These are phyloP conservation scores for Zeugodacus cucurbitae DNA, from an alignment of 1,140 invertebrate genomes.

Conservation along the genomic window DNA sequence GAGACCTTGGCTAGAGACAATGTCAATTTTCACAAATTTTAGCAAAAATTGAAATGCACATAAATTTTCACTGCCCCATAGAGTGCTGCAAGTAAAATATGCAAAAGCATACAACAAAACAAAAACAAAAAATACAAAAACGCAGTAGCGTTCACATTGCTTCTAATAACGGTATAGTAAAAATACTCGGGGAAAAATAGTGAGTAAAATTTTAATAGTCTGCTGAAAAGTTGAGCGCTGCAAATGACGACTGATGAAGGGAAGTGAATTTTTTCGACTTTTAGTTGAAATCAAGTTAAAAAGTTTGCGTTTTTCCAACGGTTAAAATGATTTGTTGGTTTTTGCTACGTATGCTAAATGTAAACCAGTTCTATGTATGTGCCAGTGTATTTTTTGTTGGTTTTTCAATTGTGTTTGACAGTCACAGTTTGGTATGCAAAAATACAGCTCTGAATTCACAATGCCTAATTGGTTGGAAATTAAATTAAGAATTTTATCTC, in stretches of 20 bases:
- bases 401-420: background rate
- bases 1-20: background rate
- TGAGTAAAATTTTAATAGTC: background rate
- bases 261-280: background rate
- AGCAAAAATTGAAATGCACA: background rate
- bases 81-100: constrained; percentile 1
- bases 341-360: background rate
- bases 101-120: background rate
- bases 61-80: background rate
- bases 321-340: background rate
- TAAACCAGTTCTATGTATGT: background rate
- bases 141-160: background rate
- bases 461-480: background rate
- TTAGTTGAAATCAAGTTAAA: background rate
- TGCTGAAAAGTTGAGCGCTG: constrained; percentile 1
- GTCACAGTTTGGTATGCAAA: background rate
- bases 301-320: background rate
- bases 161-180: background rate
- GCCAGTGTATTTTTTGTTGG: background rate
- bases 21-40: background rate
- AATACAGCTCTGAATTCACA: background rate
- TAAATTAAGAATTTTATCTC: background rate
- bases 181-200: background rate
- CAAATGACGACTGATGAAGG: background rate
- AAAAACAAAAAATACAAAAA: background rate